Evolutionary conservation across 2,113 vertebrate genomes (phyloP), one percentile per base, ranked within the genome.

Genomic region (Falco punctatus): DNA sequence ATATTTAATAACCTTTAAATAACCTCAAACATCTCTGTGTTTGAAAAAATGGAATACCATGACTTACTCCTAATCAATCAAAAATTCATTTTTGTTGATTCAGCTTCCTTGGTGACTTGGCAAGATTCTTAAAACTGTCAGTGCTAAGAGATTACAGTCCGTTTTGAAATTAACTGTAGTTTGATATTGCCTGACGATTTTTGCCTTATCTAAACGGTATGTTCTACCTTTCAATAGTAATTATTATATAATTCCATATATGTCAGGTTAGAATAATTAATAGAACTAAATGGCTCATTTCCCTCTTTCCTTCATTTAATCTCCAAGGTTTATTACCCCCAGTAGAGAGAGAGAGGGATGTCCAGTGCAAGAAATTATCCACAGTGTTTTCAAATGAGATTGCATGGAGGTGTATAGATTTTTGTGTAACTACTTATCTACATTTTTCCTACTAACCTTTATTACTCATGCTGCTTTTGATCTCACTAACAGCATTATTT

Each of bases 51-150:
- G 30, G 66, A 95, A 97, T 91, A 58, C 11, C 6, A n/a, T 71
- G 57, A 71, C 65, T 77, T 95, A 91, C 51, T 94, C 64, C 27
- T 96, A 97, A 98, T 97, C 95, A 97, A 97, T 96, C 95, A 96
- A 92, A 97, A 97, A 65, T 52, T 95, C 54, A 92, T 96, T 98
- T 97, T 92, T 94, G 90, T 96, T 92, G 91, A 94, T 94, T 97
- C 96, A 96, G 88, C 87, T 95, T 96, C 83, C 79, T 92, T 70
- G 48, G 82, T 82, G 72, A 91, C 81, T 94, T 94, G 75, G 81
- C 82, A 96, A 94, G 55, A 49, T 78, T 97, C 61, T 85, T 94
- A 74, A 97, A 96, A 93, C 28, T 66, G 89, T 48, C 72, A 95
- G 62, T 57, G n/a, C 24, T 94, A 74, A 91, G 65, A 92, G 54